Evolutionary conservation across 1,140 invertebrate genomes (phyloP), one percentile per base, ranked within the genome.

Genomic region (Armadillidium nasatum): DNA sequence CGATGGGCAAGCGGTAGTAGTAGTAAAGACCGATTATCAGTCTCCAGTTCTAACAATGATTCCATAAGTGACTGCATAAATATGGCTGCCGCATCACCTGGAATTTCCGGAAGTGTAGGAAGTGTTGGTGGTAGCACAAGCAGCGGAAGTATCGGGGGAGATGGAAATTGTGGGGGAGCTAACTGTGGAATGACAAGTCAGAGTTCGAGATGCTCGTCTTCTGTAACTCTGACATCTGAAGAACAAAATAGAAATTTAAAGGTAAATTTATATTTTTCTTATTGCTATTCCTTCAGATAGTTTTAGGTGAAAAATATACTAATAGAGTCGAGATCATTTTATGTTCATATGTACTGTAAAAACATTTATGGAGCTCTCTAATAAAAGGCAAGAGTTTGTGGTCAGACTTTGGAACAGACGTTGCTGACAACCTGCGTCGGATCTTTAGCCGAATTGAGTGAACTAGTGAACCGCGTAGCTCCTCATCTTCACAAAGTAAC

Each of bases 381-480:
- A 2, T 60, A 60, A 60, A 60, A 60, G 50, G 50, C 50, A 60
- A 60, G 50, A 60, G 50, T 60, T 60, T 60, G 50, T 68, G 9
- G 19, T 0, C 75, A 87, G 81, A 84, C 85, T 73, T 84, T 86
- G 77, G 90, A 92, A 81, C 90, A 93, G 21, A 91, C 91, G 66
- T 85, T 95, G 46, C 85, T 95, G 79, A 94, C 93, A 0, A 96
- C 93, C 6, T 96, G 93, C 82, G 93, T 94, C 10, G 93, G 93
- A 19, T 93, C 92, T 2, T 87, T 93, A 45, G 85, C 86, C 0
- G 92, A 94, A 85, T 84, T 95, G 6, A 88, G 90, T 73, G 92
- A 94, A 23, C 87, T 94, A 44, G 87, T 94, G 19, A 84, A 87
- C 21, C 84, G 90, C 15, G 86, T 86, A 0, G 87, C 86, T 76